Evolutionary conservation across 2,797 vertebrate genomes (phyloP).

Genomic region (Liasis olivaceus): DNA sequence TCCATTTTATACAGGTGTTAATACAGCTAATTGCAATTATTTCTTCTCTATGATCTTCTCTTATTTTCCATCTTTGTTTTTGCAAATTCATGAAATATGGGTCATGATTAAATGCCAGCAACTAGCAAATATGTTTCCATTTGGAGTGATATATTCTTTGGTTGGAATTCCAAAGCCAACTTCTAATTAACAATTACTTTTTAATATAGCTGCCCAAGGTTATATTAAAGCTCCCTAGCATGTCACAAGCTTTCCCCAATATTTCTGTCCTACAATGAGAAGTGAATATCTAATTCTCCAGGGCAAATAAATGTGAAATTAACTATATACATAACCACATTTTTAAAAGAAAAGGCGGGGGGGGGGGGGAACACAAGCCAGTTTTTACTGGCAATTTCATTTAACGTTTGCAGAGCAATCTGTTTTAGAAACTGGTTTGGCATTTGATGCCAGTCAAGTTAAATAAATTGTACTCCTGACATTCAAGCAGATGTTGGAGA

Average conservation of each 20-base stretch:
- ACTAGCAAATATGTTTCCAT: conserved; percentile 19
- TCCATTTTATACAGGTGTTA: neutral
- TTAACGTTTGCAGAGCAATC: conserved; percentile 68
- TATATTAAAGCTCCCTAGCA: conserved; percentile 43
- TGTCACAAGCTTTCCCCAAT: conserved; percentile 55
- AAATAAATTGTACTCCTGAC: neutral
- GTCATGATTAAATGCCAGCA: conserved; percentile 27
- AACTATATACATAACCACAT: conserved; percentile 80
- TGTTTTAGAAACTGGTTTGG: conserved; percentile 64
- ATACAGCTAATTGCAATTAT: neutral
- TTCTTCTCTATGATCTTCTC: neutral
- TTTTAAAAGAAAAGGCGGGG: conserved; percentile 14
- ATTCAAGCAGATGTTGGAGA: neutral
- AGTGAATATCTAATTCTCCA: conserved; percentile 87
- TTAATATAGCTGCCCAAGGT: conserved; percentile 52
- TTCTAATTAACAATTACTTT: conserved; percentile 61
- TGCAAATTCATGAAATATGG: neutral
- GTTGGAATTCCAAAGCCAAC: conserved; percentile 42
- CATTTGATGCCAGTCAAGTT: conserved; percentile 1
- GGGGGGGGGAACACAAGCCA: conserved; percentile 12
- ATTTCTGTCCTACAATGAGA: conserved; percentile 77
- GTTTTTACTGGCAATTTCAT: conserved; percentile 58
- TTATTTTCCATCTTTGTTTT: neutral
- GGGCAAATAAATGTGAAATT: conserved; percentile 90
- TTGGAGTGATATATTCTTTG: conserved; percentile 37